A percentile compares a stretch with the other conserved stretches of the same genome.
Evolutionary conservation across 2,113 vertebrate species (phyloP).

Genomic region (Sander lucioperca): DNA sequence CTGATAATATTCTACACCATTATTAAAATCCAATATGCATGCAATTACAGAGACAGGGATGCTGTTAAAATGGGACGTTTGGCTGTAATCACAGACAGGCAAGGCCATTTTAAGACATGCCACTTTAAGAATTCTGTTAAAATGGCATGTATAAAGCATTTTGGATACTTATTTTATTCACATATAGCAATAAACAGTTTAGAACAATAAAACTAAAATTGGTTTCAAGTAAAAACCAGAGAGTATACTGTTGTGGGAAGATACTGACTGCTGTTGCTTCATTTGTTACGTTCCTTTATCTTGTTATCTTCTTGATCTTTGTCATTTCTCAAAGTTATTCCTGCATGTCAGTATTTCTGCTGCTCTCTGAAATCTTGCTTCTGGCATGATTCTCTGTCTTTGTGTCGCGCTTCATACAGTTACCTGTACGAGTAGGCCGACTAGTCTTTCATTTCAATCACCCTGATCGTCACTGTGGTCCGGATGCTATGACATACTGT

Average conservation of each 20-base stretch:
- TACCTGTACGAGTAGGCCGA: too few relatives aligned
- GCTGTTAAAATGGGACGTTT: slow-evolving; percentile 58
- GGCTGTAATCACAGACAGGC: slow-evolving; percentile 58
- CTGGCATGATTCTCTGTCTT: slow-evolving; percentile 46
- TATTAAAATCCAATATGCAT: slow-evolving; percentile 84
- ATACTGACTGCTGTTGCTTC: slow-evolving; percentile 16
- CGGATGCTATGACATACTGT: too few relatives aligned
- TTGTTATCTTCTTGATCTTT: slow-evolving; percentile 59
- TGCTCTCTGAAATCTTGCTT: slow-evolving; percentile 48
- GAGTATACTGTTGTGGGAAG: slow-evolving; percentile 32
- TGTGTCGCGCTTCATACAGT: not conserved
- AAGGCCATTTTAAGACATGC: slow-evolving; percentile 51
- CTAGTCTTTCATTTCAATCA: too few relatives aligned
- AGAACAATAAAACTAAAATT: slow-evolving; percentile 14
- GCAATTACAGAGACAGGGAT: slow-evolving; percentile 74
- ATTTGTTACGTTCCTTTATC: slow-evolving; percentile 39
- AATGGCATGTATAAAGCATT: slow-evolving; percentile 31
- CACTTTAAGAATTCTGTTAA: slow-evolving; percentile 51
- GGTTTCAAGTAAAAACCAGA: slow-evolving; percentile 36
- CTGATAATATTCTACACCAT: slow-evolving; percentile 82
- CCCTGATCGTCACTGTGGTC: too few relatives aligned
- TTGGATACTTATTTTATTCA: slow-evolving; percentile 40
- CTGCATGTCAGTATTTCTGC: slow-evolving; percentile 26
- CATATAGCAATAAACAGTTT: slow-evolving; percentile 31
- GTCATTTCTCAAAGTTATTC: slow-evolving; percentile 58